phyloP scores from a whole-genome alignment of 2,113 vertebrate species.

The Sigmodon hispidus region DNA sequence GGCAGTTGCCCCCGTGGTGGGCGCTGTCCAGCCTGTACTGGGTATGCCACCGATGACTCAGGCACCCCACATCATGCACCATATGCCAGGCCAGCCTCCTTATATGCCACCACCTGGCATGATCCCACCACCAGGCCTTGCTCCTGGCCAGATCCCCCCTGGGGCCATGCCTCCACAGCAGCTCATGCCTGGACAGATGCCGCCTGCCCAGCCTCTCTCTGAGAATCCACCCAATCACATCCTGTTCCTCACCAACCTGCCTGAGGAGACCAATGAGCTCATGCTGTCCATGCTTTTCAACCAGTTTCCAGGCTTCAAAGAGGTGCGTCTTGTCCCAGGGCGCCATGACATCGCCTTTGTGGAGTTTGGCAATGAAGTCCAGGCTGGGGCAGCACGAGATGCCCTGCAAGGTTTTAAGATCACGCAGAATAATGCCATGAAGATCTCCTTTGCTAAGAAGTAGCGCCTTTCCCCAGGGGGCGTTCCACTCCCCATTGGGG shows the following conservation, averaged over 20 bases:
- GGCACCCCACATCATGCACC: conserved; percentile 92
- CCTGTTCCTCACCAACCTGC: conserved; percentile 95
- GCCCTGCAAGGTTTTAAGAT: conserved; percentile 95
- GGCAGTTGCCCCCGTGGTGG: conserved; percentile 82
- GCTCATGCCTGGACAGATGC: conserved; percentile 94
- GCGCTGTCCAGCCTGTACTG: conserved; percentile 88
- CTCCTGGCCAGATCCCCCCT: conserved; percentile 91
- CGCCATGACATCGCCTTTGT: conserved; percentile 96
- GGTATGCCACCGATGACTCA: conserved; percentile 93
- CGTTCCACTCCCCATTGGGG: neutral
- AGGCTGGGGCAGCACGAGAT: conserved; percentile 92
- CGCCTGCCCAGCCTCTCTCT: conserved; percentile 89
- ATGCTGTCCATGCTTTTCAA: conserved; percentile 98
- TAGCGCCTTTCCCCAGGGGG: conserved; percentile 74
- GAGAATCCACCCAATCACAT: conserved; percentile 97
- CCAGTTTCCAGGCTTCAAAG: conserved; percentile 97
- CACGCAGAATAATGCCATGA: conserved; percentile 95
- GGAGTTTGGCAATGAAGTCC: conserved; percentile 96
- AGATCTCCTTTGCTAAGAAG: conserved; percentile 97
- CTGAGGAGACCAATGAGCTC: conserved; percentile 95
- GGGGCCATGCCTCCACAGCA: conserved; percentile 92
- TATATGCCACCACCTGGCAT: conserved; percentile 96
- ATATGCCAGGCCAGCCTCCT: conserved; percentile 92
- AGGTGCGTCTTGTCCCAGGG: conserved; percentile 94
- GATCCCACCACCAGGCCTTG: conserved; percentile 95